Evolutionary conservation across 2,113 vertebrate genomes (phyloP), one percentile per base, ranked within the genome.

Genomic region (Ammodytes dubius): DNA sequence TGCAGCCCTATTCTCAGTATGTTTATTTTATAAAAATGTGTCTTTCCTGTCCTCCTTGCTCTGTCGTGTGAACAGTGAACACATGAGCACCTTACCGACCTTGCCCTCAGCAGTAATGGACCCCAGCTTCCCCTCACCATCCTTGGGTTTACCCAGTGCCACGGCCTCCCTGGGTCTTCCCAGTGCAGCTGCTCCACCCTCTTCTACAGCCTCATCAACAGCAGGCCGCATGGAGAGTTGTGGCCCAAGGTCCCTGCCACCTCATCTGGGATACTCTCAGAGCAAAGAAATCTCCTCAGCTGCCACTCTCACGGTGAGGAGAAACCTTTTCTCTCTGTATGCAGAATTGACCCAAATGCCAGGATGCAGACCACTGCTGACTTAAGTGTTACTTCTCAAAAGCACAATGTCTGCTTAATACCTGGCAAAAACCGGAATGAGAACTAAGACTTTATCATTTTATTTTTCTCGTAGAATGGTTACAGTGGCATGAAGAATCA

Each of bases 391-490:
- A 4, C 27, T n/a, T n/a, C 5, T 37, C 42, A 0, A 76, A 64
- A n/a, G 4, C 13, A 47, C 3, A 9, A 5, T 74, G 6, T 59
- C n/a, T 45, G 8, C 2, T 66, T 54, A 42, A 35, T 43, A 7
- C 5, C 27, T 61, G 40, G 6, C n/a, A 53, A 35, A 65, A 69
- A 56, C 7, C 39, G 39, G 1, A 81, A 60, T 47, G 3, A 49
- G 81, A 43, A 50, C 19, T 37, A 19, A 82, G 12, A 35, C 43
- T 42, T 52, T 46, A 4, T 13, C 19, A 0, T 7, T 59, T 70
- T 90, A 77, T 79, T 89, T 1, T 78, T 87, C 87, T 82, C 83
- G 7, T 78, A 99, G 98, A 99, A 98, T 0, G 97, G 98, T 84
- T 97, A 96, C 89, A 91, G 91, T 54, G 89, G 94, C 87, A 93